Evolutionary conservation across 2,888 invertebrate genomes (phyloP), one percentile per base, ranked within the genome.

Genomic region (Ennomos fuscantarius): DNA sequence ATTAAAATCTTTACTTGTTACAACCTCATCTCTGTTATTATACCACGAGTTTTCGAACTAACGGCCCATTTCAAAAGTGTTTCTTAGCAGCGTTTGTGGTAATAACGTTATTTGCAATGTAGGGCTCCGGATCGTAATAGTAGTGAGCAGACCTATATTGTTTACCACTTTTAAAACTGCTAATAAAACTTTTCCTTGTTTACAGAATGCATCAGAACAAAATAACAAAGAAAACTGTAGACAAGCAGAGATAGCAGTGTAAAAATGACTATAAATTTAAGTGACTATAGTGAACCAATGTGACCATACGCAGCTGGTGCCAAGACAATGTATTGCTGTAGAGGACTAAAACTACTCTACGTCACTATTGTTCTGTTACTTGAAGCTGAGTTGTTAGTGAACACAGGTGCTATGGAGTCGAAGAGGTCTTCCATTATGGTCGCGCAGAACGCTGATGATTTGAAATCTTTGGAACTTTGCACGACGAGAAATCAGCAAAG

Each of bases 321-420:
- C 89, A 89, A 88, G 87, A 91, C 90, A 87, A 92, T 92, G 92
- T 85, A 83, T 87, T 88, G 84, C 86, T 86, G 86, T 86, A 87
- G 83, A 86, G 86, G 86, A 86, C 86, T 89, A 41, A 88, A 89
- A 82, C 76, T 91, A 85, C 82, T 91, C 79, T 91, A 89, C 72
- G 88, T 86, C 61, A 82, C 84, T 76, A 73, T 90, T 77, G 83
- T 91, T 79, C 78, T 92, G 54, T 79, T 91, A 74, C 80, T 91
- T 47, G 87, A 91, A 82, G 86, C 85, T 37, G 88, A 87, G 73
- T 76, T 89, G 71, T 68, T 89, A 63, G 86, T 86, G 78, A 88
- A 87, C 73, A 88, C 86, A 39, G 81, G 81, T 78, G 89, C 87
- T 70, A 89, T 89, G 89, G 90, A 89, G 78, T 87, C 87, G 69